Base-by-base conservation (phyloP, 2,797 vertebrate genomes). In the Brachyrhaphis roseni region DNA sequence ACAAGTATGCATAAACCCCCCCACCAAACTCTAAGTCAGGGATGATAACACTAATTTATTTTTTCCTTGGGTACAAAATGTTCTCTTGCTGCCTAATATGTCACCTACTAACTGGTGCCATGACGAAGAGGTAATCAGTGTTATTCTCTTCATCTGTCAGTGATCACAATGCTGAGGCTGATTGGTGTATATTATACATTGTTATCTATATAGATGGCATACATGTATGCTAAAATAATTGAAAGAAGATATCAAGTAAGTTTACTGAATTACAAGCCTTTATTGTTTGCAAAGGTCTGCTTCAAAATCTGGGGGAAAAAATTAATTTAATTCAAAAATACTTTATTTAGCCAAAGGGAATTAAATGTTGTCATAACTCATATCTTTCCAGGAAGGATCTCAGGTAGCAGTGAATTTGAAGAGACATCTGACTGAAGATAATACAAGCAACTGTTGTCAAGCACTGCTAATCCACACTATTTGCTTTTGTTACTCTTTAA, bases 111-210 rank as follows among this genome's bases (percentile, higher is more conserved):
- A 39, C 36, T 36, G 18, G 36, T 23, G 8, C 4, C 36, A 39
- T 39, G 8, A 39, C 39, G 20, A 41, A 26, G 64, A 39, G 34
- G 64, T 68, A 68, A 68, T 68, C 64, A 88, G 75, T 82, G 79
- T 62, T 31, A 77, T 8, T 68, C 18, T 68, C 20, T 68, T 39
- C 36, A 39, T 11, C 36, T 26, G 64, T 68, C 64, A 68, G 64
- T 41, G 20, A 26, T 68, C 64, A 68, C 64, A 68, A 68, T 41
- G 64, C 20, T 39, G 39, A 41, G 36, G 36, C 64, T 68, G 36
- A 68, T 68, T 68, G 36, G 36, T 68, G 64, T 41, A 68, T 68
- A 23, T 66, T 66, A 66, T 41, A 20, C 64, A 64, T 20, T 31
- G 31, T 20, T 26, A 68, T 11, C 64, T 68, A 68, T 41, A 68